Evolutionary conservation across 2,888 invertebrate genomes (phyloP).

Genomic region (Tortrix viridana): DNA sequence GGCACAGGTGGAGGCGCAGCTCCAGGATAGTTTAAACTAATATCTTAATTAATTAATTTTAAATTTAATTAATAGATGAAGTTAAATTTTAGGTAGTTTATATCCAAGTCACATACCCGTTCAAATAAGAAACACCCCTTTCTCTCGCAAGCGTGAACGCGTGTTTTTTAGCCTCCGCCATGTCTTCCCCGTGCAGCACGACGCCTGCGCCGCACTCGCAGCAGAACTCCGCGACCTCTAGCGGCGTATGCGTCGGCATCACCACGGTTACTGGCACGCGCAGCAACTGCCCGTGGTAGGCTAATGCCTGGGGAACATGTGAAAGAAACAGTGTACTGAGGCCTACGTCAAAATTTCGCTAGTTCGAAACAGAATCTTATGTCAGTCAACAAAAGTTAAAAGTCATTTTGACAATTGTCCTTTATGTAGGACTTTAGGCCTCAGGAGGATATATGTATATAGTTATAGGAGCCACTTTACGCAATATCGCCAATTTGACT

Average conservation of each 20-base stretch:
- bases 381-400: too few species aligned
- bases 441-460: too few species aligned
- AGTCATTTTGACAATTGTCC: too few species aligned
- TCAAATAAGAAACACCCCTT: slow-evolving; percentile 88
- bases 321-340: too few species aligned
- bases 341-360: too few species aligned
- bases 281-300: slow-evolving; percentile 88
- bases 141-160: slow-evolving; percentile 89
- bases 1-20: too few species aligned
- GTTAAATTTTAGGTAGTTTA: background rate
- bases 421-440: too few species aligned
- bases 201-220: slow-evolving; percentile 90
- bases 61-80: background rate
- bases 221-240: slow-evolving; percentile 92
- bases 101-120: slow-evolving; percentile 85
- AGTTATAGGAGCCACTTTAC: too few species aligned
- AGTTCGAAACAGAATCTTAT: too few species aligned
- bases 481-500: too few species aligned
- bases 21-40: too few species aligned
- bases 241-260: slow-evolving; percentile 92
- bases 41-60: too few species aligned
- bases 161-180: slow-evolving; percentile 89
- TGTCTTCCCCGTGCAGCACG: slow-evolving; percentile 89
- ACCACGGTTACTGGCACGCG: slow-evolving; percentile 89
- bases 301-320: slow-evolving; percentile 72